Conservation (phyloP, 2,888 invertebrate genomes). For the Melieria crassipennis region DNA sequence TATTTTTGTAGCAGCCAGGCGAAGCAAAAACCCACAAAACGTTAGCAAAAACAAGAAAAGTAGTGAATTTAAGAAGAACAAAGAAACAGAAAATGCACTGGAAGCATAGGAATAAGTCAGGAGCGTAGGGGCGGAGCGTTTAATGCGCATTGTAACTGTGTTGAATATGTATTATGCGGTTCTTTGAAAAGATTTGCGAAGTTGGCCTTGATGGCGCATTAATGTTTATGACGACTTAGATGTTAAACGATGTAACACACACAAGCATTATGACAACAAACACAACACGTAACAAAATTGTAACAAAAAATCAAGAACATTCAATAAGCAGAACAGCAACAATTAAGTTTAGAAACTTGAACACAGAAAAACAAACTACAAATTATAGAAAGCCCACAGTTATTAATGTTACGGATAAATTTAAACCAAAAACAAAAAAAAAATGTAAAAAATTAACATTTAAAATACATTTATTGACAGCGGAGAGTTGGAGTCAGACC, state of each 20-base stretch:
- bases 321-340: neutral
- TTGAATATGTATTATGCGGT: no score
- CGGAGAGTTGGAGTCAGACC: neutral
- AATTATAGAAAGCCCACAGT: constrained; percentile 10
- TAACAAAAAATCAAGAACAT: neutral
- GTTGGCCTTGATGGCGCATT: no score
- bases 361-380: constrained; percentile 14
- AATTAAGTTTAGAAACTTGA: neutral
- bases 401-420: constrained; percentile 31
- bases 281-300: neutral
- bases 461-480: constrained; percentile 51
- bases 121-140: no score
- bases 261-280: neutral
- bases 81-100: no score
- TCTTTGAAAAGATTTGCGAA: no score
- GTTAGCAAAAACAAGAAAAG: no score
- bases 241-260: neutral
- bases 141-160: no score
- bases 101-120: no score
- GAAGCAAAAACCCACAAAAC: no score
- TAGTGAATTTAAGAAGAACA: no score
- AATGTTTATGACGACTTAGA: no score
- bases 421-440: constrained; percentile 9
- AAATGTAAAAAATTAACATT: constrained; percentile 44
- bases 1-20: no score